Conservation (phyloP, 2,113 vertebrate species). For the Tautogolabrus adspersus region DNA sequence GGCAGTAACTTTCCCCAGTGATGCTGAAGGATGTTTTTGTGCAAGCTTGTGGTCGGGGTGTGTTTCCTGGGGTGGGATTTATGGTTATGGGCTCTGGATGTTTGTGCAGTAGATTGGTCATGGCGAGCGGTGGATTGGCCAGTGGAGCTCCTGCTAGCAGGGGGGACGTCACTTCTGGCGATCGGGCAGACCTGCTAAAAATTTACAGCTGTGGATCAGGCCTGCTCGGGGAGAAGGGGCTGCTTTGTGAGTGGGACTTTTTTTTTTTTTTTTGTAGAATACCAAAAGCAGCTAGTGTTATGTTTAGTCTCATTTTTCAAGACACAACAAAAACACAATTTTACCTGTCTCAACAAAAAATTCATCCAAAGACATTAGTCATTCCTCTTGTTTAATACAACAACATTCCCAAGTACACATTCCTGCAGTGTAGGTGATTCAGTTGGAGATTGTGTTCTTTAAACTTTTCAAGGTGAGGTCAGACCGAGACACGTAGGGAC, state of each 20-base stretch:
- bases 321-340: neutral
- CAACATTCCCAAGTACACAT: slow-evolving; percentile 1
- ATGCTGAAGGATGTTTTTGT: slow-evolving; percentile 79
- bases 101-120: slow-evolving; percentile 77
- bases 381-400: slow-evolving; percentile 18
- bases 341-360: neutral
- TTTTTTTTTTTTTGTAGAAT: neutral
- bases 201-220: slow-evolving; percentile 54
- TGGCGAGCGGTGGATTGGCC: slow-evolving; percentile 59
- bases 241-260: neutral
- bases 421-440: slow-evolving; percentile 11
- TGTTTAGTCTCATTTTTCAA: neutral
- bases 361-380: slow-evolving; percentile 12
- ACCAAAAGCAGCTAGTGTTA: slow-evolving; percentile 13
- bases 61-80: slow-evolving; percentile 77
- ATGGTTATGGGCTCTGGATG: slow-evolving; percentile 65
- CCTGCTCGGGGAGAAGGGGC: neutral
- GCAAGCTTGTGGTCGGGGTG: slow-evolving; percentile 66
- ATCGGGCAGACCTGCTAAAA: slow-evolving; percentile 36
- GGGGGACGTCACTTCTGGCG: slow-evolving; percentile 25
- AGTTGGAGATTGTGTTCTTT: neutral
- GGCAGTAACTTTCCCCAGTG: slow-evolving; percentile 75
- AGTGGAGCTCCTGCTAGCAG: slow-evolving; percentile 38
- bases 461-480: slow-evolving; percentile 25
- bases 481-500: neutral